Evolutionary conservation across 2,113 vertebrate species (phyloP).

Genomic region (Pangasianodon gigas): DNA sequence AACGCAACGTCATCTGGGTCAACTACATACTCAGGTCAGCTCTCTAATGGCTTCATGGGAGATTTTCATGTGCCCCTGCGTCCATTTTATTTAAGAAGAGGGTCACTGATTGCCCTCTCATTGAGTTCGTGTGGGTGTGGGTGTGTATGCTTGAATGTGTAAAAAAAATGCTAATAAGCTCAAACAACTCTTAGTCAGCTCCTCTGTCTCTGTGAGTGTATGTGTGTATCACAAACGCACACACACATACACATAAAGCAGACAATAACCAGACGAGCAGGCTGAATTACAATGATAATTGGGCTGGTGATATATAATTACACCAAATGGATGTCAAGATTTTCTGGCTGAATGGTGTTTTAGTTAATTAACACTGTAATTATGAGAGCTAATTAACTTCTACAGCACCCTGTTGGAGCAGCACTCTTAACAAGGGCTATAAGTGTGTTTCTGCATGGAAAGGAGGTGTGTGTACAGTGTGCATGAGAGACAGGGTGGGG

Average conservation of each 20-base stretch:
- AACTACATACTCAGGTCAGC: slow-evolving; percentile 87
- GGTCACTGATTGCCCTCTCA: slow-evolving; percentile 33
- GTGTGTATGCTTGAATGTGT: slow-evolving; percentile 25
- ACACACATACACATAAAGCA: slow-evolving; percentile 36
- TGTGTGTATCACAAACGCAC: background rate
- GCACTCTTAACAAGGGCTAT: slow-evolving; percentile 66
- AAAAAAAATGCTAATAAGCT: slow-evolving; percentile 38
- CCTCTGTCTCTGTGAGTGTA: slow-evolving; percentile 25
- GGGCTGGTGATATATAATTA: slow-evolving; percentile 79
- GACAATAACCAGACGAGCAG: slow-evolving; percentile 70
- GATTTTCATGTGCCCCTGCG: slow-evolving; percentile 6
- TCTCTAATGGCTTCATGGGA: slow-evolving; percentile 16
- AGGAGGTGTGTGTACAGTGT: slow-evolving; percentile 38
- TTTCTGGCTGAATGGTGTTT: slow-evolving; percentile 85
- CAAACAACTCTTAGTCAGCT: slow-evolving; percentile 30
- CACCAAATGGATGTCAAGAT: slow-evolving; percentile 84
- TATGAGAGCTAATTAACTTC: slow-evolving; percentile 83
- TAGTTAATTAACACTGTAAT: slow-evolving; percentile 86
- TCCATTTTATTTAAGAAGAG: slow-evolving; percentile 39
- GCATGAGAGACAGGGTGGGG: slow-evolving; percentile 13
- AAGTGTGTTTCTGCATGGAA: slow-evolving; percentile 52
- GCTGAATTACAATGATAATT: slow-evolving; percentile 81
- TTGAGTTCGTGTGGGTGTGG: slow-evolving; percentile 31
- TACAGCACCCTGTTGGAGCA: slow-evolving; percentile 71
- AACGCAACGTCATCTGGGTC: slow-evolving; percentile 91